Base-by-base conservation (phyloP, 1,140 invertebrate species). In the Psix sp. region DNA sequence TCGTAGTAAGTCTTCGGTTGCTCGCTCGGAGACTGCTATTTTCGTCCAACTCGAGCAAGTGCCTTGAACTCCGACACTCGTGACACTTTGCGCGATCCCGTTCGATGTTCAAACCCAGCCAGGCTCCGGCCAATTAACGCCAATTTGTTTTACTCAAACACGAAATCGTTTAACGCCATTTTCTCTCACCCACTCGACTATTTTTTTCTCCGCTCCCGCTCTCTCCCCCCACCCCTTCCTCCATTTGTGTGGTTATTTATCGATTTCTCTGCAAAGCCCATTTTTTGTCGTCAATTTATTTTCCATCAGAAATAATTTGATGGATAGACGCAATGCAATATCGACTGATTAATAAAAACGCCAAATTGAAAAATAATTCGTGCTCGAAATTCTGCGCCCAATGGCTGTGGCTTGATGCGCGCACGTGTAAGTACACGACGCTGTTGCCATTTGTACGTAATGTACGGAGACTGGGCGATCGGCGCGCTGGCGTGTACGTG, bases 11-110 rank as follows among this genome's bases (percentile, higher is more conserved):
- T 62, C 71, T 59, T 57, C 40, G 6, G 1, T 35, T 16, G 31
- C 31, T 33, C 51, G 39, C 18, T 11, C 3, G 20, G n/a, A 35
- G 13, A 10, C n/a, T 3, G 29, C 48, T 29, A 46, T 60, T 66
- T 66, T 60, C 24, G 42, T 49, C 59, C 60, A 16, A 52, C 29
- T 38, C 29, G 35, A 46, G 7, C 26, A 29, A 52, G 49, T 74
- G 45, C 57, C 48, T 74, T 68, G 43, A 67, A 67, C 63, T 62
- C 15, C 26, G 33, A 67, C 7, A 56, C 71, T 36, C 62, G 31
- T 40, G 42, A 42, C 59, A 49, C 35, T 45, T 54, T 35, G 29
- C 18, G 14, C 13, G 6, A 24, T 54, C 33, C 35, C 21, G 9
- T 2, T 38, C 26, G 2, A 29, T 3, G n/a, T 29, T 29, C 26